A percentile compares a stretch with the other conserved stretches of the same genome.
Evolutionary conservation across 2,113 vertebrate genomes (phyloP).

Genomic region (Catharus fuscescens): DNA sequence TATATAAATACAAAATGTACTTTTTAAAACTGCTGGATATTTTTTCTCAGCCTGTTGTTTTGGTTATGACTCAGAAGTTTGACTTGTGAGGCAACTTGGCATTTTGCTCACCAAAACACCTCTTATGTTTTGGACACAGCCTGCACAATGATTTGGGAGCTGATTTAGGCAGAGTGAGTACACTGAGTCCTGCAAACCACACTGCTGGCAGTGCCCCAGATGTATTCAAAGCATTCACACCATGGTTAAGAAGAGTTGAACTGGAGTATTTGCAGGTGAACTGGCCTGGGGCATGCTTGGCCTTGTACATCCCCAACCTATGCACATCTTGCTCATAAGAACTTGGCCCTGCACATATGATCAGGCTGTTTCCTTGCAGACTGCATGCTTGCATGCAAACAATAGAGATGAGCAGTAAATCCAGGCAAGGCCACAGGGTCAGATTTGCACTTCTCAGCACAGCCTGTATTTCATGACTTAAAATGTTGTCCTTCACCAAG

Average conservation of each 20-base stretch:
- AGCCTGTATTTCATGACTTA: not conserved
- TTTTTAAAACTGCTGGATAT: not conserved
- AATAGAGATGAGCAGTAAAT: not conserved
- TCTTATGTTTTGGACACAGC: not conserved
- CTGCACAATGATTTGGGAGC: not conserved
- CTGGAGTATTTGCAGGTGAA: not conserved
- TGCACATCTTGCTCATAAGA: not conserved
- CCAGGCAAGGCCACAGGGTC: not conserved
- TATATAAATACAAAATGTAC: not conserved
- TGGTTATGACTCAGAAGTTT: not conserved
- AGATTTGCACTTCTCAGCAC: not conserved
- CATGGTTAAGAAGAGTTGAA: not conserved
- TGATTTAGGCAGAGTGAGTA: not conserved
- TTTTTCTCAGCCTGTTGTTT: not conserved
- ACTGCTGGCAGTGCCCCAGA: not conserved
- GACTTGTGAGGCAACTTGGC: not conserved
- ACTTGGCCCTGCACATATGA: not conserved
- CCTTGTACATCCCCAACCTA: not conserved
- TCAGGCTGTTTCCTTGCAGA: not conserved
- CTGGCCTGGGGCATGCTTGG: not conserved
- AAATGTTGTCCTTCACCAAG: not conserved
- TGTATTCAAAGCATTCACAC: not conserved
- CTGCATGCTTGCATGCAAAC: not conserved
- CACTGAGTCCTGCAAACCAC: not conserved
- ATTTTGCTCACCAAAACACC: not conserved